A percentile compares a stretch with the other conserved stretches of the same genome.
Conservation (phyloP, 1,140 invertebrate genomes). For the Lycorma delicatula region DNA sequence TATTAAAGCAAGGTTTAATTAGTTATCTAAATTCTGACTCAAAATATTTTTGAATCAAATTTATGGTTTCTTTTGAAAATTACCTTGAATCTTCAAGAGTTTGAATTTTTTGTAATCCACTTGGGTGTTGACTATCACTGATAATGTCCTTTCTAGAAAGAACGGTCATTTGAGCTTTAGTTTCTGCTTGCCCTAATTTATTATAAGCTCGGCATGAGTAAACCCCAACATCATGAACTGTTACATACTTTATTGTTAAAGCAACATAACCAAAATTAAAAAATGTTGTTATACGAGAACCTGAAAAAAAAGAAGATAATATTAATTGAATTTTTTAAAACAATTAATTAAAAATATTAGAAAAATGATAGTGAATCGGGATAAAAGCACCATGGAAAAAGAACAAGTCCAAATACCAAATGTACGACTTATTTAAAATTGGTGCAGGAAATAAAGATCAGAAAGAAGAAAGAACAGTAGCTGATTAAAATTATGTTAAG, state of each 20-base stretch:
- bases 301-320: slow-evolving; percentile 35
- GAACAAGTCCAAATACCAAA: too few relatives aligned
- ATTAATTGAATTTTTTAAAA: too few relatives aligned
- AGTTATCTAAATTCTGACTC: too few relatives aligned
- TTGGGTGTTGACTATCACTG: slow-evolving; percentile 80
- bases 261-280: slow-evolving; percentile 97
- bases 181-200: slow-evolving; percentile 76
- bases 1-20: too few relatives aligned
- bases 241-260: slow-evolving; percentile 88
- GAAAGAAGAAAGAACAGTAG: too few relatives aligned
- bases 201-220: slow-evolving; percentile 88
- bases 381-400: background rate
- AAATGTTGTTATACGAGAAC: slow-evolving; percentile 86
- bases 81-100: slow-evolving; percentile 71
- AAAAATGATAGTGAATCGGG: background rate
- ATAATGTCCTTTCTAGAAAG: slow-evolving; percentile 72
- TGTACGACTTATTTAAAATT: too few relatives aligned
- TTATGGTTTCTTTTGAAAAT: slow-evolving; percentile 8
- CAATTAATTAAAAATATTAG: too few relatives aligned
- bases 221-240: slow-evolving; percentile 79
- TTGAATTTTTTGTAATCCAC: slow-evolving; percentile 81
- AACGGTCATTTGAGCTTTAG: slow-evolving; percentile 79
- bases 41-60: too few relatives aligned
- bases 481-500: too few relatives aligned
- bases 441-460: too few relatives aligned